phyloP scores from a whole-genome alignment of 2,888 invertebrate genomes.

The Xestia ashworthii region DNA sequence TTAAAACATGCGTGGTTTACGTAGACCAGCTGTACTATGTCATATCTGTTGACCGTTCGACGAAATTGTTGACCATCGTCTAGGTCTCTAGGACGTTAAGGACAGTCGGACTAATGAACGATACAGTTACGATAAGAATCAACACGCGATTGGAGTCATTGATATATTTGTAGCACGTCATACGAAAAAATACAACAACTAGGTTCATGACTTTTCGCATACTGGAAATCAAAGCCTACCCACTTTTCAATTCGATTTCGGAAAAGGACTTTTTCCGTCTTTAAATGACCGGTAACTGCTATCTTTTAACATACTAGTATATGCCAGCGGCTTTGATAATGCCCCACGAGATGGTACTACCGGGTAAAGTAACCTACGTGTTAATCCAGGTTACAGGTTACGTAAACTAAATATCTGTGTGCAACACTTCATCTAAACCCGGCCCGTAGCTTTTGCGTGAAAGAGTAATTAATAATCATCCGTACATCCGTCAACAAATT shows the following conservation, averaged over 20 bases:
- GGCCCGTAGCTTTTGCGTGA: too few species aligned
- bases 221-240: background rate
- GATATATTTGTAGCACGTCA: background rate
- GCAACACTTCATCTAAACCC: too few species aligned
- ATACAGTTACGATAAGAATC: slow-evolving; percentile 27
- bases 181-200: background rate
- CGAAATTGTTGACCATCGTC: slow-evolving; percentile 21
- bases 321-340: too few species aligned
- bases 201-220: background rate
- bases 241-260: background rate
- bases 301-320: too few species aligned
- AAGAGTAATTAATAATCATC: too few species aligned
- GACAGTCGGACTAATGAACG: slow-evolving; percentile 40
- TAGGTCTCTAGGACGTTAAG: slow-evolving; percentile 28
- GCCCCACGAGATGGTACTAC: too few species aligned
- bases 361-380: too few species aligned
- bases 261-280: background rate
- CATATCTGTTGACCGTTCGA: slow-evolving; percentile 1
- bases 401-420: too few species aligned
- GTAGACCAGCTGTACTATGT: background rate
- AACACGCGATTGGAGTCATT: background rate
- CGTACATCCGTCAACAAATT: too few species aligned
- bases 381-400: too few species aligned
- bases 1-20: background rate
- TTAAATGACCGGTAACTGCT: background rate